Conservation (phyloP, 2,797 vertebrate genomes). For the Rhodeus uyekii region DNA sequence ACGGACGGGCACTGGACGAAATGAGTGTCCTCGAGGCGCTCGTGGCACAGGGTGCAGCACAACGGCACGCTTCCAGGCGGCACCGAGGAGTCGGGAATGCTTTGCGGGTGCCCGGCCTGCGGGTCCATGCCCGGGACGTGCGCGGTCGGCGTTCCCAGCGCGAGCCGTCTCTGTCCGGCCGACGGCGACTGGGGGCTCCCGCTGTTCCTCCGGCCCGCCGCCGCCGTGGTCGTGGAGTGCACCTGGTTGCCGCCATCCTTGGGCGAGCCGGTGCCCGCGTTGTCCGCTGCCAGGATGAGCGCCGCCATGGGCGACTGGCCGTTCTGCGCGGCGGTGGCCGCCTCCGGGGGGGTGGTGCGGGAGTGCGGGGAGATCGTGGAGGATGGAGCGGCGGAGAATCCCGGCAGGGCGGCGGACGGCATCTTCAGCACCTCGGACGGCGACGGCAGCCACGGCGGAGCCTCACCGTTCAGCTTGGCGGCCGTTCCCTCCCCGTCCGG, state of each 20-base stretch:
- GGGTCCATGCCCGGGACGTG: slow-evolving; percentile 79
- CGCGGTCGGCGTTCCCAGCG: slow-evolving; percentile 69
- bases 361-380: slow-evolving; percentile 88
- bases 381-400: slow-evolving; percentile 81
- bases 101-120: slow-evolving; percentile 76
- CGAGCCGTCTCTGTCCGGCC: slow-evolving; percentile 85
- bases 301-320: slow-evolving; percentile 93
- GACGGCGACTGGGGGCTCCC: slow-evolving; percentile 90
- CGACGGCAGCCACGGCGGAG: slow-evolving; percentile 84
- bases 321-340: slow-evolving; percentile 77
- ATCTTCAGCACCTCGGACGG: slow-evolving; percentile 86
- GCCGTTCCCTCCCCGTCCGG: slow-evolving; percentile 82
- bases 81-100: slow-evolving; percentile 90
- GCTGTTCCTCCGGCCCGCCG: slow-evolving; percentile 79
- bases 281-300: slow-evolving; percentile 91
- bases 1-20: slow-evolving; percentile 97
- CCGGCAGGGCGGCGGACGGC: slow-evolving; percentile 72
- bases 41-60: slow-evolving; percentile 94
- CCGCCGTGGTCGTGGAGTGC: slow-evolving; percentile 82
- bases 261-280: slow-evolving; percentile 85
- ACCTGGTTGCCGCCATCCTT: slow-evolving; percentile 87
- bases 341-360: slow-evolving; percentile 87
- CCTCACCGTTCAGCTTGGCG: slow-evolving; percentile 86
- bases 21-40: slow-evolving; percentile 96
- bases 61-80: slow-evolving; percentile 85